Conservation (phyloP, 2,797 vertebrate genomes). For the Cuniculus paca region DNA sequence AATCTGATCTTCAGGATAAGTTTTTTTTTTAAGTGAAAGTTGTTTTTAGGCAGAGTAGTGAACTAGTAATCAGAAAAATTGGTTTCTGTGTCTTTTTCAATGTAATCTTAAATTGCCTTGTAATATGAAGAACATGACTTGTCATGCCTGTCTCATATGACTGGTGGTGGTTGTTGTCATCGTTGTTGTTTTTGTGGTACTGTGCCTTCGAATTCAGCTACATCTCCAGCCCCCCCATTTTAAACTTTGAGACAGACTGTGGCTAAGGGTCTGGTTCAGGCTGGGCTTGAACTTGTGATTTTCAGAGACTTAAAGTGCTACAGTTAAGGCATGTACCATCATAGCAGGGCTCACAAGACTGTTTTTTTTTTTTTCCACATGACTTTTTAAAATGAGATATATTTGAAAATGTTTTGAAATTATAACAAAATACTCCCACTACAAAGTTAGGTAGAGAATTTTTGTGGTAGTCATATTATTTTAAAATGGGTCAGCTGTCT, state of each 20-base stretch:
- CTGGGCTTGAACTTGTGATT: not conserved
- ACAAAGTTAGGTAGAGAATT: not conserved
- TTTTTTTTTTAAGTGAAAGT: conserved; percentile 28
- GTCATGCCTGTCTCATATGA: not conserved
- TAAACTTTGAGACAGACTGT: not conserved
- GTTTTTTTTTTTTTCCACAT: no score
- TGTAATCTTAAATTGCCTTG: not conserved
- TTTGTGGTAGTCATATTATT: conserved; percentile 29
- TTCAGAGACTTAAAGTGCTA: not conserved
- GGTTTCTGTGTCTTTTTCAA: conserved; percentile 17
- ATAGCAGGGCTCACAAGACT: not conserved
- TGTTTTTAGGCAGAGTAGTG: not conserved
- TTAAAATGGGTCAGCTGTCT: not conserved
- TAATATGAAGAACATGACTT: not conserved
- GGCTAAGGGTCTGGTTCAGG: not conserved
- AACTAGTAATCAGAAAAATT: not conserved
- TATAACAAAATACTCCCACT: not conserved
- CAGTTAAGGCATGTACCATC: not conserved
- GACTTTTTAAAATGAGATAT: conserved; percentile 2
- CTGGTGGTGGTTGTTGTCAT: not conserved
- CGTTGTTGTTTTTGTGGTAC: not conserved
- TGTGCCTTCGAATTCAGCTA: not conserved
- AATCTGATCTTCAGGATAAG: not conserved
- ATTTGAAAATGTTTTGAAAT: conserved; percentile 11
- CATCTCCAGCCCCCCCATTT: not conserved